Evolutionary conservation across 2,888 invertebrate genomes (phyloP).

Genomic region (Cephus rjabovi): DNA sequence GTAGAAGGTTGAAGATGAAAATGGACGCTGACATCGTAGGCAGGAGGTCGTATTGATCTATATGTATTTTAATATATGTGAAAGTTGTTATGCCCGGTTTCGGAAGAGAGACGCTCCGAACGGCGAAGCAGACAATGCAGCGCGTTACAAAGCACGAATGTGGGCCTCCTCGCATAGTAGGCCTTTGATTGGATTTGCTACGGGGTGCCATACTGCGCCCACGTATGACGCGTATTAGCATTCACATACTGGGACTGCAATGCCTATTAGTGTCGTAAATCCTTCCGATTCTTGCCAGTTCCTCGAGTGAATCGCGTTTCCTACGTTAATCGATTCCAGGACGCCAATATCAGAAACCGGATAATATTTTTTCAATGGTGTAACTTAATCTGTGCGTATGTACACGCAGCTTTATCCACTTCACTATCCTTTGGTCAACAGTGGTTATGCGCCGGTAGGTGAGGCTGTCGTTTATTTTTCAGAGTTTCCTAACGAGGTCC

Average conservation of each 20-base stretch:
- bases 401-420: not conserved
- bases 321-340: not conserved
- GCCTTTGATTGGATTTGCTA: slow-evolving; percentile 62
- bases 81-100: not conserved
- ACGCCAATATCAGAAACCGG: not conserved
- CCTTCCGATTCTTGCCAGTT: slow-evolving; percentile 34
- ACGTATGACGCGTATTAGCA: slow-evolving; percentile 49
- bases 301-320: slow-evolving; percentile 1
- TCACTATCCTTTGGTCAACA: not conserved
- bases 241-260: slow-evolving; percentile 36
- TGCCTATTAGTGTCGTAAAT: slow-evolving; percentile 51
- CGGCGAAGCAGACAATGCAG: slow-evolving; percentile 29
- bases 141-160: slow-evolving; percentile 29
- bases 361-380: not conserved
- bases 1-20: slow-evolving; percentile 10
- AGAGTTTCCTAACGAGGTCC: not conserved
- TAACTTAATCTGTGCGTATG: not conserved
- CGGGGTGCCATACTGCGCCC: slow-evolving; percentile 50
- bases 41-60: not conserved
- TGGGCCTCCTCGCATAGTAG: slow-evolving; percentile 32
- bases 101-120: not conserved
- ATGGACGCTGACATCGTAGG: slow-evolving; percentile 10
- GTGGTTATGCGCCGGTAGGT: not conserved
- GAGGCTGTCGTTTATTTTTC: not conserved
- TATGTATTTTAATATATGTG: not conserved